These are phyloP conservation scores for Apamea anceps DNA, from an alignment of 2,888 invertebrate species.

Conservation along the genomic window DNA sequence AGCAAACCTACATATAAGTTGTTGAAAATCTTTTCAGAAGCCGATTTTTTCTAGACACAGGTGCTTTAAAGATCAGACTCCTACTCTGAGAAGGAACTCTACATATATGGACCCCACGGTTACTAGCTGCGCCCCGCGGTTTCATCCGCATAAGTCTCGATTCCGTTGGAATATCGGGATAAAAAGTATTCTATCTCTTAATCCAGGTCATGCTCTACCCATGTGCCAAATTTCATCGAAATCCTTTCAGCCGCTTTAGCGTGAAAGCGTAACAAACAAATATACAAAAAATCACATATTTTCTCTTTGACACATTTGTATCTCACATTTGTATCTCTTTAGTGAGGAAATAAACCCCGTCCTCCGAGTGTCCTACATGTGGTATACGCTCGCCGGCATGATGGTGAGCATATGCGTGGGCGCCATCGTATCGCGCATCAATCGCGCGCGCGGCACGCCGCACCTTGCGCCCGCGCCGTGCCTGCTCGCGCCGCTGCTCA, in stretches of 20 bases:
- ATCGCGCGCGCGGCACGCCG: conserved; percentile 76
- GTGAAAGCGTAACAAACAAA: no score
- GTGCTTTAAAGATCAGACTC: not conserved
- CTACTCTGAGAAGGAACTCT: not conserved
- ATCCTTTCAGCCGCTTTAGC: no score
- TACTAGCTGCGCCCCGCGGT: no score
- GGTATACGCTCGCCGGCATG: conserved; percentile 92
- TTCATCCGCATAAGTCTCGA: no score
- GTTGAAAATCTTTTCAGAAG: not conserved
- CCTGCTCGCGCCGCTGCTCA: conserved; percentile 93
- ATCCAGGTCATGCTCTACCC: no score
- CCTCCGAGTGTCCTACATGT: conserved; percentile 94
- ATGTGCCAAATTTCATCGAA: no score
- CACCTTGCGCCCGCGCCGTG: conserved; percentile 83
- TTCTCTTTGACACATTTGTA: not conserved
- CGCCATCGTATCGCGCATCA: conserved; percentile 76
- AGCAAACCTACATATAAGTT: no score
- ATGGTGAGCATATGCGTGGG: conserved; percentile 81
- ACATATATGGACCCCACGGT: not conserved
- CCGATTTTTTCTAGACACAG: not conserved
- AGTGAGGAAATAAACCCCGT: conserved; percentile 91
- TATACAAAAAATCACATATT: no score
- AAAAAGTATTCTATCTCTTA: no score
- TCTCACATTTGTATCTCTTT: not conserved
- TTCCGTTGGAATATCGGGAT: no score